Conservation (phyloP, 2,797 vertebrate genomes). For the Pipistrellus nathusii region DNA sequence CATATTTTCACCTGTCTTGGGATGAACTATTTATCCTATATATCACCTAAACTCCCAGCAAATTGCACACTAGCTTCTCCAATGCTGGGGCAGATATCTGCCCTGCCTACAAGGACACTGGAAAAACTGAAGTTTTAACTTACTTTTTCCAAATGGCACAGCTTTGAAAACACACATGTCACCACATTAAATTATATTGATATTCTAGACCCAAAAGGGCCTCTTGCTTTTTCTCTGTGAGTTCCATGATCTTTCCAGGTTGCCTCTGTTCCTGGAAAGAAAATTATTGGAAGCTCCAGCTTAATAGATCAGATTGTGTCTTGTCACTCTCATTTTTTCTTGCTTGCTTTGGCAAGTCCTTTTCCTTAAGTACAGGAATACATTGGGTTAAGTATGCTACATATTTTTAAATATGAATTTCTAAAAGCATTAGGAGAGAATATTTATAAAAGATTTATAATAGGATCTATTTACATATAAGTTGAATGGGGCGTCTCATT, state of each 20-base stretch:
- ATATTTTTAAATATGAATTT: conserved; percentile 1
- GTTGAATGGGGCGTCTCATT: not conserved
- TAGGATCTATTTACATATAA: not conserved
- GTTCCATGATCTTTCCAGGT: conserved; percentile 54
- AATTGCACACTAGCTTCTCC: not conserved
- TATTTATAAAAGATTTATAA: conserved; percentile 42
- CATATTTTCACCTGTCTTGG: not conserved
- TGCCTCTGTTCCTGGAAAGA: conserved; percentile 30
- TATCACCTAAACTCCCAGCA: not conserved
- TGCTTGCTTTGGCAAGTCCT: not conserved
- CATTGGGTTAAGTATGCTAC: not conserved
- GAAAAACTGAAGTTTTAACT: not conserved
- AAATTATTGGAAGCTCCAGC: not conserved
- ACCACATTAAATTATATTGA: not conserved
- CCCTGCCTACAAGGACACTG: not conserved
- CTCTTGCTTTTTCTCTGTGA: not conserved
- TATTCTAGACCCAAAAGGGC: not conserved
- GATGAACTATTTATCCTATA: not conserved
- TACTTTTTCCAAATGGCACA: conserved; percentile 2
- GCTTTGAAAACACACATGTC: not conserved
- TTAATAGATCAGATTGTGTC: not conserved
- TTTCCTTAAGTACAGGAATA: conserved; percentile 3
- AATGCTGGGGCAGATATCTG: not conserved
- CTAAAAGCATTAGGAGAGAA: not conserved
- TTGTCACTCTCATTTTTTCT: not conserved